Evolutionary conservation across 2,888 invertebrate species (phyloP).

Genomic region (Seladonia tumulorum): DNA sequence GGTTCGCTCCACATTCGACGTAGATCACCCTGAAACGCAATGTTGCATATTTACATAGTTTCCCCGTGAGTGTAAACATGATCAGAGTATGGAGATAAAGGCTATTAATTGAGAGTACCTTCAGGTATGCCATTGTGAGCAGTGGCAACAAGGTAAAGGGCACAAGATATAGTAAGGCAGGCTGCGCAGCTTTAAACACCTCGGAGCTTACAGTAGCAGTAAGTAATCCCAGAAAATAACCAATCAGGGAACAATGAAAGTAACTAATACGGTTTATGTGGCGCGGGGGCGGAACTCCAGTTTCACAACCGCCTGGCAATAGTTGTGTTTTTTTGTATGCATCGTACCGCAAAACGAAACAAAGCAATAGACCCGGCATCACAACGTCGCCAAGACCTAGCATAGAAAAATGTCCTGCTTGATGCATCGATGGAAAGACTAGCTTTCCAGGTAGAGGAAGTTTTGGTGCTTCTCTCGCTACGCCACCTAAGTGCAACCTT

Average conservation of each 20-base stretch:
- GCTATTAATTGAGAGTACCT: slow-evolving; percentile 86
- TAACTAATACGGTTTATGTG: slow-evolving; percentile 90
- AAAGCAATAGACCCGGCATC: slow-evolving; percentile 97
- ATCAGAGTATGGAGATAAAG: not conserved
- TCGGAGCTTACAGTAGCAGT: slow-evolving; percentile 99
- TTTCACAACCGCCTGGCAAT: slow-evolving; percentile 86
- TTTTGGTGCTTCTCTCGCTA: slow-evolving; percentile 96
- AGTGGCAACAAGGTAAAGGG: slow-evolving; percentile 98
- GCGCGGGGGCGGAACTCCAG: slow-evolving; percentile 87
- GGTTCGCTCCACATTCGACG: slow-evolving; percentile 99
- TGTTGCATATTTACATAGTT: slow-evolving; percentile 37
- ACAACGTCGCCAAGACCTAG: slow-evolving; percentile 94
- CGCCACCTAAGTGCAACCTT: slow-evolving; percentile 95
- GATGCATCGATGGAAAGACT: slow-evolving; percentile 98
- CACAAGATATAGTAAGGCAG: slow-evolving; percentile 97
- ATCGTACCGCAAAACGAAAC: slow-evolving; percentile 98
- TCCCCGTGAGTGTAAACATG: not conserved
- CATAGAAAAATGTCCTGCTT: slow-evolving; percentile 98
- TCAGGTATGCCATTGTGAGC: slow-evolving; percentile 98
- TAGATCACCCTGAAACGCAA: slow-evolving; percentile 94
- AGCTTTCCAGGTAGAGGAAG: slow-evolving; percentile 98
- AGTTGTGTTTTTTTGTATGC: slow-evolving; percentile 97
- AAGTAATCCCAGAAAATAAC: slow-evolving; percentile 97
- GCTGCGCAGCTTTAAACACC: slow-evolving; percentile 99
- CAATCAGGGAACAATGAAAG: slow-evolving; percentile 99